A percentile compares a stretch with the other conserved stretches of the same genome.
These are phyloP conservation scores for Aphaenogaster rudis DNA, from an alignment of 1,140 invertebrate genomes.

Conservation along the genomic window DNA sequence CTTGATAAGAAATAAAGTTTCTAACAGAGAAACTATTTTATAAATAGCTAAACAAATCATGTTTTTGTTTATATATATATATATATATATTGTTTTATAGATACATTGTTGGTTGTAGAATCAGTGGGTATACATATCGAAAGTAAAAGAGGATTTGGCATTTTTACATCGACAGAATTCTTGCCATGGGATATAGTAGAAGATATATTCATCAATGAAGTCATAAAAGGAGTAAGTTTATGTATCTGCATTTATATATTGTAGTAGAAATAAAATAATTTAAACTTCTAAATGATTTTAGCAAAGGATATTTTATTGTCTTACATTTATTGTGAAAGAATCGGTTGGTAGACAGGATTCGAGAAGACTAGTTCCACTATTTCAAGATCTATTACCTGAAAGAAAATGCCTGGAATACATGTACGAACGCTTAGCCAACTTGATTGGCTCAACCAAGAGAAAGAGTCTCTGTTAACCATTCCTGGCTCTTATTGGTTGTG, in stretches of 20 bases:
- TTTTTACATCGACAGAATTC: conserved; percentile 83
- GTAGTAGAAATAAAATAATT: neutral
- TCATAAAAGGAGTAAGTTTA: conserved; percentile 87
- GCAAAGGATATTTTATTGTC: conserved; percentile 84
- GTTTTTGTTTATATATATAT: neutral
- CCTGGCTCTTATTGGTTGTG: conserved; percentile 86
- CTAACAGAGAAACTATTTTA: neutral
- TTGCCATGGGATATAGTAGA: conserved; percentile 87
- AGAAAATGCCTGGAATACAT: conserved; percentile 87
- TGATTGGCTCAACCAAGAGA: conserved; percentile 81
- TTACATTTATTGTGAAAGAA: conserved; percentile 83
- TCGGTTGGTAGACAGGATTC: conserved; percentile 75
- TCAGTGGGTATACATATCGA: conserved; percentile 87
- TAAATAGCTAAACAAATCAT: neutral
- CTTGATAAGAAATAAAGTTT: neutral
- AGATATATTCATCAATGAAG: conserved; percentile 89
- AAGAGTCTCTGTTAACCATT: conserved; percentile 81
- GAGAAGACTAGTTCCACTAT: conserved; percentile 83
- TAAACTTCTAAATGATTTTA: conserved; percentile 69
- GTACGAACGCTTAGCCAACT: conserved; percentile 82
- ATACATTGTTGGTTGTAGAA: conserved; percentile 87
- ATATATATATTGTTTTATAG: conserved; percentile 77
- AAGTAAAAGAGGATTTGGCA: conserved; percentile 81
- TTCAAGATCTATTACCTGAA: conserved; percentile 83
- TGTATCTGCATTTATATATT: neutral